A percentile compares a stretch with the other conserved stretches of the same genome.
phyloP scores from a whole-genome alignment of 2,888 invertebrate species.

The Globia sparganii region DNA sequence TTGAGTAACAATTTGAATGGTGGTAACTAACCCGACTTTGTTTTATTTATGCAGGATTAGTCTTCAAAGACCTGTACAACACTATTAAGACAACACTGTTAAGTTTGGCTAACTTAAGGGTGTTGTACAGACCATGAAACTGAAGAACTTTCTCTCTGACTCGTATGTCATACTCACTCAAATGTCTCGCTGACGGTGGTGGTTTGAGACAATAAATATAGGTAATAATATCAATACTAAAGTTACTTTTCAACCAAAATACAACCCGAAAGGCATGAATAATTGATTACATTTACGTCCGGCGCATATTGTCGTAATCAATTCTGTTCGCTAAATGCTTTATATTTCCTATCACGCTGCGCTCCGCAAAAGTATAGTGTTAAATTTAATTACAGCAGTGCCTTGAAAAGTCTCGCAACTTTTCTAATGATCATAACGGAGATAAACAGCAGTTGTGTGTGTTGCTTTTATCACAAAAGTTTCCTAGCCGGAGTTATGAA shows the following conservation, averaged over 20 bases:
- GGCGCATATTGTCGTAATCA: background rate
- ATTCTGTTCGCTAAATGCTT: background rate
- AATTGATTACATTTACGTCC: background rate
- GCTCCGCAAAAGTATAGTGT: background rate
- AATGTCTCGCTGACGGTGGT: too few relatives aligned
- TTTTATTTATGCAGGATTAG: too few relatives aligned
- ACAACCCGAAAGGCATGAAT: background rate
- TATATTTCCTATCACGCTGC: background rate
- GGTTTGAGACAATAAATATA: background rate
- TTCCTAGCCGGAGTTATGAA: constrained; percentile 48
- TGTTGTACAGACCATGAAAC: too few relatives aligned
- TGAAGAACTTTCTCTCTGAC: too few relatives aligned
- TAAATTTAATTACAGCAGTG: constrained; percentile 31
- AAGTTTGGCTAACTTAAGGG: too few relatives aligned
- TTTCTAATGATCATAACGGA: constrained; percentile 48
- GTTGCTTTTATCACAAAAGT: constrained; percentile 53
- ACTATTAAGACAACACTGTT: too few relatives aligned
- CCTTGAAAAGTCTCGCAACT: constrained; percentile 36
- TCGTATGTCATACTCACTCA: too few relatives aligned
- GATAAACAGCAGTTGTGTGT: constrained; percentile 43
- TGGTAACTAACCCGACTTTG: too few relatives aligned
- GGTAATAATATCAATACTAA: background rate
- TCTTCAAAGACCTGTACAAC: too few relatives aligned
- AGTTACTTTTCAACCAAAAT: background rate
- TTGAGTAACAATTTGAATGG: too few relatives aligned